Base-by-base conservation (phyloP, 1,140 invertebrate species). In the Drosophila burlai region DNA sequence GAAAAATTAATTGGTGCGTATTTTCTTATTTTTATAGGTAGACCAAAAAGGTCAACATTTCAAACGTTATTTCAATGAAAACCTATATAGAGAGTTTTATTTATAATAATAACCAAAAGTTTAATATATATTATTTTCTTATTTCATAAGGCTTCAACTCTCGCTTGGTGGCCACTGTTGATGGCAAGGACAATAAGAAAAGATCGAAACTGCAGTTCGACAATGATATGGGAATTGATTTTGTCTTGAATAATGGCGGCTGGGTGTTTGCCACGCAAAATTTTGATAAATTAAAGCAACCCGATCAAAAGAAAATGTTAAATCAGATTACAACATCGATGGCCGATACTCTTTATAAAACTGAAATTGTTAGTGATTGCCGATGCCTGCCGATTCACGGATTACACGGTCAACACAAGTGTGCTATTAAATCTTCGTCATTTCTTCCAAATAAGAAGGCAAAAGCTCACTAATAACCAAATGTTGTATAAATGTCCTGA, bases 131-230 rank as follows among this genome's bases (percentile, higher is more conserved):
- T 34, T 16, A 9, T 38, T 36, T 26, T 21, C 13, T 38, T 34
- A 0, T 16, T 36, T 57, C 24, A 36, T 15, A 7, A 92, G 93
- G 93, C 31, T 92, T 94, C 4, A 93, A 93, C n/a, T 93, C 94
- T 11, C 94, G 94, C 46, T 73, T 93, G 26, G 92, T 94, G 5
- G 93, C 92, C 47, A 95, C 94, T 1, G 94, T 95, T 72, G 94
- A 94, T 38, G 93, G 95, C 8, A 93, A 93, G 64, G 95, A 95
- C 57, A 94, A 91, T 50, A 96, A 95, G 84, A 95, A 95, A 80
- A 94, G 93, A 54, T 91, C 90, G 24, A 94, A 95, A 45, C 68
- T 96, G 10, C 84, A 85, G 26, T 93, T 94, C 31, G 76, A 93
- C 31, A 90, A 83, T 57, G 95, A 96, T 74, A 94, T 94, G 81